phyloP scores from a whole-genome alignment of 2,888 invertebrate species.

The Pollenia amentaria region DNA sequence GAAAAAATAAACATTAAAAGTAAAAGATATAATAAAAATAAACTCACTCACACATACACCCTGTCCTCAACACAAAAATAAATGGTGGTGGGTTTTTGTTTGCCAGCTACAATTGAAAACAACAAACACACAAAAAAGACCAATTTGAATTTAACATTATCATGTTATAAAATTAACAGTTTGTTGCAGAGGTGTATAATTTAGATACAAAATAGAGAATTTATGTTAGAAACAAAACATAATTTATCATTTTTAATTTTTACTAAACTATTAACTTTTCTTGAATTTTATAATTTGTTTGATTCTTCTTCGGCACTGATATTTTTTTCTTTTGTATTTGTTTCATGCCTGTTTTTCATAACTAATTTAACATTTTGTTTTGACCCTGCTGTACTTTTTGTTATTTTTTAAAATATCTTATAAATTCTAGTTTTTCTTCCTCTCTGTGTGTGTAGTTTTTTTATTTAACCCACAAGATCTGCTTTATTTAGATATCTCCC shows the following conservation, averaged over 20 bases:
- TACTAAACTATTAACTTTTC: constrained; percentile 21
- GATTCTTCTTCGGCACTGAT: background rate
- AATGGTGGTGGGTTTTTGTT: constrained; percentile 61
- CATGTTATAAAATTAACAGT: constrained; percentile 36
- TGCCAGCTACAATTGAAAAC: background rate
- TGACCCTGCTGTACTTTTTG: constrained; percentile 77
- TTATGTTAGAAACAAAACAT: constrained; percentile 10
- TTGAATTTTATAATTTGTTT: background rate
- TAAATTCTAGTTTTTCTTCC: constrained; percentile 35
- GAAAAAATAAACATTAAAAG: constrained; percentile 45
- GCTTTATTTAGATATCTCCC: background rate
- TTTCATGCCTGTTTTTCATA: constrained; percentile 39
- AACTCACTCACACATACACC: constrained; percentile 25
- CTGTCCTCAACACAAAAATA: constrained; percentile 31
- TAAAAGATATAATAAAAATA: constrained; percentile 30
- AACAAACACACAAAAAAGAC: constrained; percentile 30
- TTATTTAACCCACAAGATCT: constrained; percentile 5
- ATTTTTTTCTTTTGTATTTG: constrained; percentile 24
- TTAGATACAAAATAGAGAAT: background rate
- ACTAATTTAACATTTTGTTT: constrained; percentile 75
- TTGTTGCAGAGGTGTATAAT: background rate
- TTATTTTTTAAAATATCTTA: constrained; percentile 10
- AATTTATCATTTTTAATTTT: background rate
- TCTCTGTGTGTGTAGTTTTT: background rate
- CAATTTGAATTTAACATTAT: constrained; percentile 62